A percentile compares a stretch with the other conserved stretches of the same genome.
phyloP scores from a whole-genome alignment of 2,797 vertebrate genomes.

The Hemibagrus guttatus region DNA sequence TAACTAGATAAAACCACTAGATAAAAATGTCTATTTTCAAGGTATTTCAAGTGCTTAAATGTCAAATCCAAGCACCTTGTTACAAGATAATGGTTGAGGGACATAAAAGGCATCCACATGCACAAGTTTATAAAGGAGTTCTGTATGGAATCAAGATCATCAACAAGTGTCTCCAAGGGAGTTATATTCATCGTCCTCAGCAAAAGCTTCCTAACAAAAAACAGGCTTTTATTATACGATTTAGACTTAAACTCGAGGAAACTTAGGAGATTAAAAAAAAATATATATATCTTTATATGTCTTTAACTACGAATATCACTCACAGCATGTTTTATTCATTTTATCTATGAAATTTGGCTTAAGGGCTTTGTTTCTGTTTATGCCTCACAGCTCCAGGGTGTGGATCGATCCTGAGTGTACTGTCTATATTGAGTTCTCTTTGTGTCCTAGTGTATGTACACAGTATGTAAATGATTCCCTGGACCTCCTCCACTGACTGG shows the following conservation, averaged over 20 bases:
- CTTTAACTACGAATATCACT: neutral
- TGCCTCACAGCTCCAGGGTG: neutral
- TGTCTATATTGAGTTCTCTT: neutral
- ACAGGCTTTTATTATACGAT: neutral
- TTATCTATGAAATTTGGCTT: neutral
- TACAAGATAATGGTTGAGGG: neutral
- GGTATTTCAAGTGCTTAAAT: no score
- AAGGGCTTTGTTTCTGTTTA: conserved; percentile 5
- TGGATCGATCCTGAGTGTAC: neutral
- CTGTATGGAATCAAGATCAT: neutral
- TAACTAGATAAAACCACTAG: no score
- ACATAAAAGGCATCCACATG: neutral
- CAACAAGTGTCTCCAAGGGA: neutral
- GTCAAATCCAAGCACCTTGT: no score
- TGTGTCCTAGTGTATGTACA: neutral
- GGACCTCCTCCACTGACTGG: neutral
- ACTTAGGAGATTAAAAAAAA: neutral
- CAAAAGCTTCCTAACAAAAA: neutral
- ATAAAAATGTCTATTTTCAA: no score
- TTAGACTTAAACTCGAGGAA: neutral
- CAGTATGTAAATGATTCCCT: no score
- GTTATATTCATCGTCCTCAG: neutral
- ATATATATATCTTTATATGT: neutral
- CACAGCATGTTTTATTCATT: neutral
- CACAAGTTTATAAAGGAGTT: neutral